Percentiles rank a stretch among this genome's conserved stretches.
Conservation (phyloP, 2,888 invertebrate genomes). For the Amphipoea oculea region DNA sequence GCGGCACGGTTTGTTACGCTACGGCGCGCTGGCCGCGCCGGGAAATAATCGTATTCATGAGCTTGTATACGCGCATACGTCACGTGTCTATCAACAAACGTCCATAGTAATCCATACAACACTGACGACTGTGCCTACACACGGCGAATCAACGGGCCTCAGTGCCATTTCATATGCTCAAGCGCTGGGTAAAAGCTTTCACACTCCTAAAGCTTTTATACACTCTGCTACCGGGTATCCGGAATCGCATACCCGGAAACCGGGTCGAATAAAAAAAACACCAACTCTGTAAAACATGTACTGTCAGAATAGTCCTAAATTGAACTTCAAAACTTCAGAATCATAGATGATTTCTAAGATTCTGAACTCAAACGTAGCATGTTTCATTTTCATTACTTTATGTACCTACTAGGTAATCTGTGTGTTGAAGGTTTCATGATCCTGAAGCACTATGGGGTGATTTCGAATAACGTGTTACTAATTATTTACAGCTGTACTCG, state of each 20-base stretch:
- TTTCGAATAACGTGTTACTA: not conserved
- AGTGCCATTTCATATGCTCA: not conserved
- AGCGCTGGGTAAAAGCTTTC: not conserved
- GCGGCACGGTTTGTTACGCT: too few relatives aligned
- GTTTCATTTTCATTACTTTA: not conserved
- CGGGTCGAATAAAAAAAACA: not conserved
- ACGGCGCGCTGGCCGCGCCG: too few relatives aligned
- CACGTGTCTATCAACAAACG: too few relatives aligned
- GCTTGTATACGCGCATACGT: too few relatives aligned
- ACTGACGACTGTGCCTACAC: too few relatives aligned
- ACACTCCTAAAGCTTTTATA: not conserved
- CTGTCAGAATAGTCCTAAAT: not conserved
- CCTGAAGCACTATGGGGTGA: not conserved
- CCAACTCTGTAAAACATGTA: not conserved
- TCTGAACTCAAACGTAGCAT: not conserved
- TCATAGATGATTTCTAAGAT: not conserved
- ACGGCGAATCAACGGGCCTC: too few relatives aligned
- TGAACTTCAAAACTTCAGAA: not conserved
- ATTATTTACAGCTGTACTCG: not conserved
- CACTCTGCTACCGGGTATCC: not conserved
- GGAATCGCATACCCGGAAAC: not conserved
- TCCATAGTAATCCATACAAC: too few relatives aligned
- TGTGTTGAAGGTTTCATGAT: not conserved
- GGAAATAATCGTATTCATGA: too few relatives aligned
- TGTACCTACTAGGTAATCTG: not conserved